Evolutionary conservation across 2,113 vertebrate species (phyloP).

Genomic region (Ceyx cyanopectus): DNA sequence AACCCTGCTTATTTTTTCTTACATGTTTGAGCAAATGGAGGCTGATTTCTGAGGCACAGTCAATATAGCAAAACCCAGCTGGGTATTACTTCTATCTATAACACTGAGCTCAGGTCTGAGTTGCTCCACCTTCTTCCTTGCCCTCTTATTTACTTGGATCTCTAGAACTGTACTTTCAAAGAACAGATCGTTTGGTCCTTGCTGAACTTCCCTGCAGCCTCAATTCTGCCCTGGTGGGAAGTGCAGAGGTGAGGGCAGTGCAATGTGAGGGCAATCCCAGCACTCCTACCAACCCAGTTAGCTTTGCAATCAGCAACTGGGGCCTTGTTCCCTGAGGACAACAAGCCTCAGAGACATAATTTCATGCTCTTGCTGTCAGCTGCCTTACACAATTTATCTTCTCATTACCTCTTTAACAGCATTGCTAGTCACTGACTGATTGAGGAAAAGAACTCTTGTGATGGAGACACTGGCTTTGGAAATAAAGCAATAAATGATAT

Average conservation of each 20-base stretch:
- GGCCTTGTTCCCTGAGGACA: neutral
- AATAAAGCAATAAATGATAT: neutral
- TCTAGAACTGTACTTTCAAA: neutral
- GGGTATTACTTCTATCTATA: neutral
- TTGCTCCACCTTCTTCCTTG: neutral
- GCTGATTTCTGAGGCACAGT: neutral
- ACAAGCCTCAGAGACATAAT: neutral
- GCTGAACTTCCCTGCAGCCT: neutral
- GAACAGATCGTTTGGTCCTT: neutral
- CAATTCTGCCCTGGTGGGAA: neutral
- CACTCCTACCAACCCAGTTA: neutral
- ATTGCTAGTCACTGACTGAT: neutral
- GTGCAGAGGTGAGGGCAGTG: neutral
- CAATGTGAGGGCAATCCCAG: neutral
- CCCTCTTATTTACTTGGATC: neutral
- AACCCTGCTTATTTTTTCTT: neutral
- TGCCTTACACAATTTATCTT: conserved; percentile 46
- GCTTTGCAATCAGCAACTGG: neutral
- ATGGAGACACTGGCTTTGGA: neutral
- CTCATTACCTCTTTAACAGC: conserved; percentile 46
- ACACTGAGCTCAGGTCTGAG: neutral
- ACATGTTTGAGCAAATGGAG: neutral
- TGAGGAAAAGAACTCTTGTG: neutral
- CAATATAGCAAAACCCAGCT: neutral
- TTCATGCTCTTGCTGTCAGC: conserved; percentile 39